Evolutionary conservation across 2,113 vertebrate genomes (phyloP).

Genomic region (Ramphastos sulfuratus): DNA sequence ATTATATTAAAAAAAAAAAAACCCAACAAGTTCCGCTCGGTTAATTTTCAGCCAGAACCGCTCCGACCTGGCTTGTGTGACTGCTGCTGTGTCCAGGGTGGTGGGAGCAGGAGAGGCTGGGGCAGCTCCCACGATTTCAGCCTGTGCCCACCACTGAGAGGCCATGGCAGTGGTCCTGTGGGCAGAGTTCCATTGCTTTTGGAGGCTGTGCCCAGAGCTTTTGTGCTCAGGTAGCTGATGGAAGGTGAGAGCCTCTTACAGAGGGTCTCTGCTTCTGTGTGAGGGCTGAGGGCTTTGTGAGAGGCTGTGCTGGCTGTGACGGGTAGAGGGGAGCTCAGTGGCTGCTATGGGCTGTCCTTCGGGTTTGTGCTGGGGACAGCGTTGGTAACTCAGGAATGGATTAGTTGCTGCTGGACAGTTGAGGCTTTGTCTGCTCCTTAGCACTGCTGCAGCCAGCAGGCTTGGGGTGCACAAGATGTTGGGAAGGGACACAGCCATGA

Average conservation of each 20-base stretch:
- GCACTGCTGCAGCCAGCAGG: neutral
- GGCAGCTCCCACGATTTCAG: rapidly evolving
- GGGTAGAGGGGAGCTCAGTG: neutral
- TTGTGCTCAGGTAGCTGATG: rapidly evolving
- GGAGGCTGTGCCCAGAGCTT: neutral
- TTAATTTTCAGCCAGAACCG: conserved; percentile 13
- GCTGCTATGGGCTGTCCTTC: neutral
- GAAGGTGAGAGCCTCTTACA: rapidly evolving
- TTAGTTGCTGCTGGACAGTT: neutral
- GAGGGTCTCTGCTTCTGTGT: neutral
- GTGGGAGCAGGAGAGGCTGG: neutral
- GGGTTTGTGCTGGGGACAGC: neutral
- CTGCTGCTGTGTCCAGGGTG: neutral
- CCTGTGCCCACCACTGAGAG: rapidly evolving
- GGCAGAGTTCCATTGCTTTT: neutral
- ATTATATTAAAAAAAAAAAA: neutral
- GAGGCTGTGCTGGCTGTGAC: neutral
- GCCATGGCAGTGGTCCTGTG: neutral
- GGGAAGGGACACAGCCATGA: neutral
- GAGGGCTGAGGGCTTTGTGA: neutral
- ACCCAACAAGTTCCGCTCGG: neutral
- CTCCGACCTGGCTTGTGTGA: neutral
- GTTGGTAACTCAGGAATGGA: neutral
- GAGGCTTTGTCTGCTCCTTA: neutral
- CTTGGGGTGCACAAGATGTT: neutral